Percentiles rank a stretch among this genome's conserved stretches.
These are phyloP conservation scores for Desoria tigrina DNA, from an alignment of 2,888 invertebrate genomes.

Conservation along the genomic window DNA sequence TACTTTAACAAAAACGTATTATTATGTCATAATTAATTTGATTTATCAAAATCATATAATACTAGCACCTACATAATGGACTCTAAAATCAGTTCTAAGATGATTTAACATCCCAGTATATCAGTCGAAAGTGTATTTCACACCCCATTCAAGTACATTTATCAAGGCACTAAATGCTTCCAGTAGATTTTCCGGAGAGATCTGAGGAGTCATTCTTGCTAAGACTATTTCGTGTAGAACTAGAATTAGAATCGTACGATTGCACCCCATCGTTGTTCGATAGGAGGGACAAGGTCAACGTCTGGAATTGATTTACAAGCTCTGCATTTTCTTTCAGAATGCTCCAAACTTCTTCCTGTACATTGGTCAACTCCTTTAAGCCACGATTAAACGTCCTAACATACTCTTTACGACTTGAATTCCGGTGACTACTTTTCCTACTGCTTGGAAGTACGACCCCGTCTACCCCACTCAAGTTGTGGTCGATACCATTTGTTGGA, in stretches of 20 bases:
- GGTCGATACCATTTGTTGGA: constrained; percentile 15
- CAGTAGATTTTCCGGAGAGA: constrained; percentile 41
- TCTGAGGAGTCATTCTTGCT: constrained; percentile 45
- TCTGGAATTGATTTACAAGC: constrained; percentile 57
- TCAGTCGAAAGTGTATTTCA: no score
- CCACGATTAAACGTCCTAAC: constrained; percentile 51
- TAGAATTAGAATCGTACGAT: constrained; percentile 39
- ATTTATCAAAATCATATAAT: no score
- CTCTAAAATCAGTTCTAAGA: no score
- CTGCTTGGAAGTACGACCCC: constrained; percentile 27
- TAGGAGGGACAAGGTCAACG: constrained; percentile 54
- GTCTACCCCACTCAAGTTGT: constrained; percentile 36
- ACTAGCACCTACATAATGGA: no score
- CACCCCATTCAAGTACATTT: no score
- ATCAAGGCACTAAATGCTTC: constrained; percentile 29
- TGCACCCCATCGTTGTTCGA: constrained; percentile 40
- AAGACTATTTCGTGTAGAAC: constrained; percentile 38
- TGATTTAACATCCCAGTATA: no score
- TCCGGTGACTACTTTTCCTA: constrained; percentile 34
- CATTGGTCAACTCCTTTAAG: constrained; percentile 55
- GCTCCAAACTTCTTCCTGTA: constrained; percentile 58
- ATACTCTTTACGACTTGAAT: constrained; percentile 45
- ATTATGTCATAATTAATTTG: no score
- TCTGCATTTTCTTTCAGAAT: constrained; percentile 59
- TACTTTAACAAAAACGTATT: no score